Evolutionary conservation across 2,113 vertebrate genomes (phyloP).

Genomic region (Puma concolor): DNA sequence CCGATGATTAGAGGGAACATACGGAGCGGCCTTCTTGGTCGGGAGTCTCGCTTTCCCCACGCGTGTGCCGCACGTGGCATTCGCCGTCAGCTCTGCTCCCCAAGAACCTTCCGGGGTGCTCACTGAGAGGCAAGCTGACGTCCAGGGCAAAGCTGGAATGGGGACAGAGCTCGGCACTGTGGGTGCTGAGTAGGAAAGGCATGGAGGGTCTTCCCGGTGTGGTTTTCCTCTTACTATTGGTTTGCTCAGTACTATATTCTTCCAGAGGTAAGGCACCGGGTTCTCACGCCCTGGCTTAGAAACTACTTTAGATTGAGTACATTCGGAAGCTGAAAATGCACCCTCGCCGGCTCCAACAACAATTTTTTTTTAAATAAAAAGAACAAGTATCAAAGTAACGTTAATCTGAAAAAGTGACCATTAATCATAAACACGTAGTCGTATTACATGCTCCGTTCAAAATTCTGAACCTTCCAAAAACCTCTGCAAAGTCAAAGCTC

Average conservation of each 20-base stretch:
- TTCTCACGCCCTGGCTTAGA: background rate
- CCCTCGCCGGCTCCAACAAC: background rate
- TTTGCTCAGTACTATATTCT: background rate
- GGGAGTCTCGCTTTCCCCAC: background rate
- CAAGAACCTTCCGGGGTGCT: background rate
- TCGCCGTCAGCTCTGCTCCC: background rate
- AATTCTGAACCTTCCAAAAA: background rate
- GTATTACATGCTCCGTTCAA: background rate
- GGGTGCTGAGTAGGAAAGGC: background rate
- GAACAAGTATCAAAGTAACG: background rate
- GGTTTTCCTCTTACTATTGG: background rate
- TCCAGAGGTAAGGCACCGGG: background rate
- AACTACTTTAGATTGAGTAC: background rate
- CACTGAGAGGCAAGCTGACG: background rate
- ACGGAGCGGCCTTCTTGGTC: background rate
- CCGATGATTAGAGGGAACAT: background rate
- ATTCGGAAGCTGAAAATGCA: background rate
- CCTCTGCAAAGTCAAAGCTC: background rate
- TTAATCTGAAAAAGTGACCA: background rate
- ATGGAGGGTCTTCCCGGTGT: no score
- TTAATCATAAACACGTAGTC: background rate
- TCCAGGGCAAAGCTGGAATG: no score
- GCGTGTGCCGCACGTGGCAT: accelerated
- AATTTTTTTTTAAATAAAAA: background rate
- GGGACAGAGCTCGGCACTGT: background rate